phyloP scores from a whole-genome alignment of 2,888 invertebrate genomes.

The Drosophila neotestacea region DNA sequence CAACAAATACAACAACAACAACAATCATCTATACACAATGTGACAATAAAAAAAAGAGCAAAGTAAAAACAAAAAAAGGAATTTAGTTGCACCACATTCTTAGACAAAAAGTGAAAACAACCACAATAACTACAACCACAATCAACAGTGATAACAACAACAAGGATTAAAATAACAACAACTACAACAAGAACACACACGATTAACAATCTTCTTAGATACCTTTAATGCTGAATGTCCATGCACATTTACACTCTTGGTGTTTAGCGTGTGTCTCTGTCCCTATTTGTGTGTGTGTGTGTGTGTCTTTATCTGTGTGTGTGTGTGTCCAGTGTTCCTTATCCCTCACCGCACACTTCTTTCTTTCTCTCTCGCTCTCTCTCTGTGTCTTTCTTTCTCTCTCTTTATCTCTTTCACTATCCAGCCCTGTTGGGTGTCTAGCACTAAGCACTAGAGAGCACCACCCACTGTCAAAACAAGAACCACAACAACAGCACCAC shows the following conservation, averaged over 20 bases:
- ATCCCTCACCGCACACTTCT: constrained; percentile 21
- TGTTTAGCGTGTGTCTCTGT: constrained; percentile 42
- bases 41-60: constrained; percentile 65
- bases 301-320: constrained; percentile 26
- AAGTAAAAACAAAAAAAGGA: constrained; percentile 42
- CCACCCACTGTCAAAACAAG: constrained; percentile 25
- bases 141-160: constrained; percentile 26
- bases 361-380: constrained; percentile 32
- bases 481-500: constrained; percentile 20
- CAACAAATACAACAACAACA: constrained; percentile 47
- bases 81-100: constrained; percentile 66
- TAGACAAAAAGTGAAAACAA: constrained; percentile 24
- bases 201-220: constrained; percentile 43
- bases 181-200: constrained; percentile 34
- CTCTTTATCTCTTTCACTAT: constrained; percentile 40
- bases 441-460: constrained; percentile 58
- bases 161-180: constrained; percentile 31
- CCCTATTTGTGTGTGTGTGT: constrained; percentile 9
- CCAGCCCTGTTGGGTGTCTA: constrained; percentile 58
- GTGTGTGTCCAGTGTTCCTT: constrained; percentile 20
- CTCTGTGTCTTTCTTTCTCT: constrained; percentile 38
- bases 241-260: constrained; percentile 53
- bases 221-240: constrained; percentile 51
- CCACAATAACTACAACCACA: constrained; percentile 33
- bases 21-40: constrained; percentile 71